Evolutionary conservation across 2,113 vertebrate genomes (phyloP), one percentile per base, ranked within the genome.

Genomic region (Hemibagrus wyckioides): DNA sequence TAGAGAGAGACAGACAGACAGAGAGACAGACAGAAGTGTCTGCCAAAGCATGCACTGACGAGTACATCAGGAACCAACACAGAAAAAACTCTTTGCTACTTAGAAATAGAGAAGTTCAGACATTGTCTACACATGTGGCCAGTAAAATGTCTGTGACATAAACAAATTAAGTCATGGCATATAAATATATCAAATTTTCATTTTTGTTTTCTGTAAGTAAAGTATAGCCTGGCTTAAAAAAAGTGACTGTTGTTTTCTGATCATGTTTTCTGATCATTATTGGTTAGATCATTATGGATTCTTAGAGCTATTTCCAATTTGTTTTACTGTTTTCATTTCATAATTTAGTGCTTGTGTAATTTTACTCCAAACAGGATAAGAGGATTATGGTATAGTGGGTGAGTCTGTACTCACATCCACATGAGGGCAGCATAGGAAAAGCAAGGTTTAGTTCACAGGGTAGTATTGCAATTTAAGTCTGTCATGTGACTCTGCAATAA

Each of bases 381-480:
- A 54, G 48, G 44, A 30, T n/a, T 77, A 50, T 77, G 44, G 25
- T 30, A 14, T 8, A 15, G 1, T 8, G 8, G 13, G 6, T 25
- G 44, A 33, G 13, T 54, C 56, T 80, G 25, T 75, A 23, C 30
- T 56, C 25, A 39, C 50, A 19, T 79, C 76, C 87, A 81, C 75
- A 88, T 23, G 87, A 85, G 75, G 87, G 82, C 87, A 48, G n/a
- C 52, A 71, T 14, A 59, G 23, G 69, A 67, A 33, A 30, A 52
- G 19, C 10, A 28, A 39, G 7, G 21, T 44, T 30, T 14, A 30
- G 39, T 13, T 67, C 50, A 52, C 30, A 44, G 13, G 10, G 41
- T 9, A 44, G 48, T 7, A 67, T 41, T 83, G n/a, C 30, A 75
- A 44, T 28, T 25, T 44, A 77, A 14, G 48, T 21, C 8, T 14